Evolutionary conservation across 2,113 vertebrate species (phyloP), one percentile per base, ranked within the genome.

Genomic region (Phyllostomus discolor): DNA sequence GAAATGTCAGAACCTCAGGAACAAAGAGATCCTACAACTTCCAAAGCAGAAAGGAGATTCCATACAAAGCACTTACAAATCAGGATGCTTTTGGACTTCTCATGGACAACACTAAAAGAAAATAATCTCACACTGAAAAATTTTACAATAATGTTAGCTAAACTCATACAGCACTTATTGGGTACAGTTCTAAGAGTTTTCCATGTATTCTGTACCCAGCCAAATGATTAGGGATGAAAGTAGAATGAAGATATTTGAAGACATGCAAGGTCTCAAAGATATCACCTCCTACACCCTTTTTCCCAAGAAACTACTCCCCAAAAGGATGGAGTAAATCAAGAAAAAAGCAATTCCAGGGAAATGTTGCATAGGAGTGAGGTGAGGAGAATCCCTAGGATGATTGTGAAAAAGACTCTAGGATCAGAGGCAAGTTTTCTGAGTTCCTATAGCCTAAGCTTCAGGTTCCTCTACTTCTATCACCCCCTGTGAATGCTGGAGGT

Each of bases 71-170:
- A 86, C 28, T n/a, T n/a, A 78, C 78, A 41, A 80, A 64, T 43
- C 75, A 76, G 19, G 66, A 86, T 52, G 66, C n/a, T 79, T 52
- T 57, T 59, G 73, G 64, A 64, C n/a, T 96, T 90, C 64, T 80
- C 64, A 85, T 33, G 33, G 72, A 41, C 8, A 54, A 52, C 31
- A 62, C 57, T 75, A 43, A 69, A 86, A 64, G 31, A 85, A 85
- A 88, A 84, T 50, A 79, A 64, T 50, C 48, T 50, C 64, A 62
- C 92, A 22, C n/a, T 15, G 35, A 33, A 70, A 43, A 73, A 88
- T 69, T 73, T 41, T 48, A 62, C 81, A 62, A 69, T 33, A 91
- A 50, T 48, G 38, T 82, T 10, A 70, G 28, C 20, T 28, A 76
- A 76, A 90, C 38, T 48, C 73, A 20, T 46, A 38, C n/a, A 54